Conservation (phyloP, 2,113 vertebrate genomes). For the Bagarius yarrelli region DNA sequence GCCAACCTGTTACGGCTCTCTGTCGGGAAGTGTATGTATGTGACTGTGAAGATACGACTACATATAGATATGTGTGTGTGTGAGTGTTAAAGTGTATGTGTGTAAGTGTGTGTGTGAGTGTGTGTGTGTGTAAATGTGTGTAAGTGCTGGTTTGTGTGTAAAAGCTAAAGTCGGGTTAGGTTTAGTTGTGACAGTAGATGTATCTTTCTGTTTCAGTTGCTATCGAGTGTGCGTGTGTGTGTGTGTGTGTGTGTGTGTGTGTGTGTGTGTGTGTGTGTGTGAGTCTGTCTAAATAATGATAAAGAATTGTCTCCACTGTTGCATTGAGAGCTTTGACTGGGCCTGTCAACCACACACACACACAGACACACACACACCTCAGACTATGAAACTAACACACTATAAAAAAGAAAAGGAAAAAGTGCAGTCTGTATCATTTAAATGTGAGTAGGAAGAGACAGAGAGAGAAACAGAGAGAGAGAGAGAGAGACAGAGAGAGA, state of each 20-base stretch:
- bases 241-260: not conserved
- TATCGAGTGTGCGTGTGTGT: not conserved
- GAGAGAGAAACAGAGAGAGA: not conserved
- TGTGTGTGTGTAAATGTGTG: too few relatives aligned
- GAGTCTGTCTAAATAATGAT: not conserved
- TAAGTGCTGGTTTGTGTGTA: too few relatives aligned
- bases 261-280: slow-evolving; percentile 14
- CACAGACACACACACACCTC: slow-evolving; percentile 11
- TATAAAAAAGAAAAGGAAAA: not conserved
- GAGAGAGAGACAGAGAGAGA: not conserved
- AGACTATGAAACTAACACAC: slow-evolving; percentile 32
- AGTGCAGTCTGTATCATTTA: not conserved
- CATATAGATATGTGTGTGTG: too few relatives aligned
- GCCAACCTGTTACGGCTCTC: too few relatives aligned
- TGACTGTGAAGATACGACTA: too few relatives aligned
- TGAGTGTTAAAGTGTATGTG: too few relatives aligned
- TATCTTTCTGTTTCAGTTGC: not conserved
- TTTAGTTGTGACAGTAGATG: not conserved
- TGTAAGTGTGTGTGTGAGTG: too few relatives aligned
- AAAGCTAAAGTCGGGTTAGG: not conserved
- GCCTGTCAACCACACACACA: slow-evolving; percentile 23
- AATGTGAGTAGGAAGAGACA: too few relatives aligned
- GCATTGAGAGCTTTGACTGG: slow-evolving; percentile 11
- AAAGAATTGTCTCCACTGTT: not conserved
- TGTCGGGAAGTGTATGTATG: too few relatives aligned